These are phyloP conservation scores for Glyphotaelius pellucidus DNA, from an alignment of 2,888 invertebrate species.

Conservation along the genomic window DNA sequence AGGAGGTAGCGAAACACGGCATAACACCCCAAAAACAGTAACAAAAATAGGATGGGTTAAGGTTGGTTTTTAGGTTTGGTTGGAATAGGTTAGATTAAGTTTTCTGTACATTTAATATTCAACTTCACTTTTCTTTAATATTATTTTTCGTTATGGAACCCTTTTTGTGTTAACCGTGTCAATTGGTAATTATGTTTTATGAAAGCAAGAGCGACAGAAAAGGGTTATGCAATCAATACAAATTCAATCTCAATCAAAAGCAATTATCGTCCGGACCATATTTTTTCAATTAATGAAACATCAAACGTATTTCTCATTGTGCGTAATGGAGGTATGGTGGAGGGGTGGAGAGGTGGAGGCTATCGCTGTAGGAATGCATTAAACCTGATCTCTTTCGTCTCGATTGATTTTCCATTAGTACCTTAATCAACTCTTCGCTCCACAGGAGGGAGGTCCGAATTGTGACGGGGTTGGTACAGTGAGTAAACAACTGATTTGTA, in stretches of 20 bases:
- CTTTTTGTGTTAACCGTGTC: neutral
- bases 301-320: slow-evolving; percentile 30
- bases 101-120: no score
- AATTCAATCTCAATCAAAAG: neutral
- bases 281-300: neutral
- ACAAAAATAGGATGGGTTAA: no score
- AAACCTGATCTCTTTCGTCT: slow-evolving; percentile 23
- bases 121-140: no score
- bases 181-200: neutral
- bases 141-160: no score
- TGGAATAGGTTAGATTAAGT: no score
- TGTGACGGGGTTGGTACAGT: slow-evolving; percentile 5
- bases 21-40: no score
- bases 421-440: slow-evolving; percentile 22
- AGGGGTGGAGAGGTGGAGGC: no score
- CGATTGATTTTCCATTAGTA: slow-evolving; percentile 40
- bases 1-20: no score
- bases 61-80: no score
- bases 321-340: neutral
- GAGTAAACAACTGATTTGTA: neutral
- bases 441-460: neutral
- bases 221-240: neutral
- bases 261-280: neutral
- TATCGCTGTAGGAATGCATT: neutral
- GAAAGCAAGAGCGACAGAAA: neutral